Evolutionary conservation across 2,888 invertebrate genomes (phyloP).

Genomic region (Dysmachus trigonus): DNA sequence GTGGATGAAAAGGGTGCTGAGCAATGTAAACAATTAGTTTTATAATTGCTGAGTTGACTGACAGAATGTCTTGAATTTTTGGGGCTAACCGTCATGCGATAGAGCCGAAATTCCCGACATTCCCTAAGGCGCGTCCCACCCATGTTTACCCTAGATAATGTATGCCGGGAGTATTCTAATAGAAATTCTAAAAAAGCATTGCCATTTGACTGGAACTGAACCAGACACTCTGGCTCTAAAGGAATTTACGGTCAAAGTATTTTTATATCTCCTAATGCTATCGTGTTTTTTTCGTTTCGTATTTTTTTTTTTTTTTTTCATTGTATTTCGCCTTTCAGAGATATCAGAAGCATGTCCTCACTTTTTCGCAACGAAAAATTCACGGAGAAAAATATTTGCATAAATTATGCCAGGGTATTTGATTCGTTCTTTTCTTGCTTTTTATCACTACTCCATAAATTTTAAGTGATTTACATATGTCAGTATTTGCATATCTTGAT

Average conservation of each 20-base stretch:
- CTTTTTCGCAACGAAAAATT: constrained; percentile 3
- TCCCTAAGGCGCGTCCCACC: neutral
- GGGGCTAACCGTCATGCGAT: neutral
- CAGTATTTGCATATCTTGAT: constrained; percentile 48
- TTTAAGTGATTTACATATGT: constrained; percentile 49
- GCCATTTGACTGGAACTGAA: neutral
- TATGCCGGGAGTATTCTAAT: neutral
- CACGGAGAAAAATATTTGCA: constrained; percentile 20
- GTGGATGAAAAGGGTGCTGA: neutral
- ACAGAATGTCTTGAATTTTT: neutral
- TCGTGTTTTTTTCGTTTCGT: neutral
- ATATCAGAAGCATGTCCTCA: constrained; percentile 21
- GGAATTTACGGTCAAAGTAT: neutral
- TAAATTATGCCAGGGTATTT: constrained; percentile 38
- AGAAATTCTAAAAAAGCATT: neutral
- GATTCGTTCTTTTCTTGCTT: constrained; percentile 19
- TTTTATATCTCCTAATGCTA: neutral
- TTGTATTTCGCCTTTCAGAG: neutral
- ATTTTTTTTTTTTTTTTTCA: neutral
- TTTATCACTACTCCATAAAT: constrained; percentile 44
- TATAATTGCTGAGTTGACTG: neutral
- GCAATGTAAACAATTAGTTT: neutral
- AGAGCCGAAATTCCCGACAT: neutral
- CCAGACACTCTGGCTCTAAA: neutral
- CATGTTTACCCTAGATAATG: neutral